phyloP scores from a whole-genome alignment of 2,888 invertebrate species.

The Diarsia dahlii region DNA sequence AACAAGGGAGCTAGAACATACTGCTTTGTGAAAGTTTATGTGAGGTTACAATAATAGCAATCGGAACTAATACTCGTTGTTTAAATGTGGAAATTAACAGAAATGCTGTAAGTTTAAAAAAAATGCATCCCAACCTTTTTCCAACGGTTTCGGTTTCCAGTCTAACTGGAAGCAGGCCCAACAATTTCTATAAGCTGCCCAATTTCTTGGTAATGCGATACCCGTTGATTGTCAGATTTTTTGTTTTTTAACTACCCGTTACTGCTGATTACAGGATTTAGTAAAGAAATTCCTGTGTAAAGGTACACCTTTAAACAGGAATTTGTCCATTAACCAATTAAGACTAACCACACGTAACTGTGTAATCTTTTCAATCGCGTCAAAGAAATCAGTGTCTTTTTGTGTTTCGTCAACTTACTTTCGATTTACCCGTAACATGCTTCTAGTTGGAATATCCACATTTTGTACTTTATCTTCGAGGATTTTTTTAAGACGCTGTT shows the following conservation, averaged over 20 bases:
- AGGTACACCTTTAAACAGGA: no score
- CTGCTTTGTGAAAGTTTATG: conserved; percentile 11
- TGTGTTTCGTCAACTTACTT: not conserved
- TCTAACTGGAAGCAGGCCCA: no score
- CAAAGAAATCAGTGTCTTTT: not conserved
- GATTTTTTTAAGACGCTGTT: not conserved
- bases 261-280: not conserved
- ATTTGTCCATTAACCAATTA: not conserved
- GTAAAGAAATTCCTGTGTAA: not conserved
- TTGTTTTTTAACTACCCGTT: no score
- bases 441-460: not conserved
- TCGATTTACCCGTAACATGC: not conserved
- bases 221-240: no score
- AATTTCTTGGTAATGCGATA: not conserved
- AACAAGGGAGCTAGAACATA: conserved; percentile 24
- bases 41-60: conserved; percentile 9
- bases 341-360: not conserved
- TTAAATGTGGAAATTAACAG: not conserved
- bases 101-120: not conserved
- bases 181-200: not conserved
- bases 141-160: no score
- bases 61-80: not conserved
- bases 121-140: no score
- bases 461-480: not conserved
- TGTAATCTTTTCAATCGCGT: not conserved